Conservation (phyloP, 92 coral and sea anemone species). For the Epizoanthus scotinus region DNA sequence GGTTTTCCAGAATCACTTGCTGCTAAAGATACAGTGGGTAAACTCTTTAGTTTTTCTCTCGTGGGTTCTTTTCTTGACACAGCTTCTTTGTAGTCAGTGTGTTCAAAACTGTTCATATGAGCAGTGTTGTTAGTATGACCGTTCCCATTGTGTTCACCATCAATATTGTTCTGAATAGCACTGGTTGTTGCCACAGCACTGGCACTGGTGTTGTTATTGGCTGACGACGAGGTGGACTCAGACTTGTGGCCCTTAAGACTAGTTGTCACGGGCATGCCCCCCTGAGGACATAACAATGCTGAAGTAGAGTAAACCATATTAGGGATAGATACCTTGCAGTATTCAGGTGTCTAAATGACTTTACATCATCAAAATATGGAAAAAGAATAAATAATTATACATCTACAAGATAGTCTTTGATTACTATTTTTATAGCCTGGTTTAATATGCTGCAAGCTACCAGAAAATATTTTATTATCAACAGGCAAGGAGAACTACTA, state of each 20-base stretch:
- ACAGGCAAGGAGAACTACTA: no score
- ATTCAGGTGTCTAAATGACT: no score
- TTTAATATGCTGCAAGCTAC: no score
- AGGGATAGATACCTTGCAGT: no score
- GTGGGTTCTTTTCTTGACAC: constrained; percentile 46
- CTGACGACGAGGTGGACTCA: constrained; percentile 45
- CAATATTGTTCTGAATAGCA: constrained; percentile 46
- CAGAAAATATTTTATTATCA: no score
- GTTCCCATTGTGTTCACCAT: constrained; percentile 63
- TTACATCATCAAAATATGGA: no score
- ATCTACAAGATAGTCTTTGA: no score
- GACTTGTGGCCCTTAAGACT: constrained; percentile 45
- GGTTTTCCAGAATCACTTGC: constrained; percentile 79
- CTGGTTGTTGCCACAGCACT: constrained; percentile 19
- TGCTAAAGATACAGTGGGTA: constrained; percentile 69
- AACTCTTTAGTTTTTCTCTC: constrained; percentile 50
- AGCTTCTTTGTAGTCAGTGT: constrained; percentile 25
- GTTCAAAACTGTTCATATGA: constrained; percentile 28
- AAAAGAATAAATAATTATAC: no score
- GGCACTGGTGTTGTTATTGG: constrained; percentile 25
- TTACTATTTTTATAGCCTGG: no score
- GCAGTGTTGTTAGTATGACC: constrained; percentile 32
- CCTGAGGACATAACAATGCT: constrained; percentile 3
- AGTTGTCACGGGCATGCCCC: constrained; percentile 12
- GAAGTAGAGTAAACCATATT: neutral